phyloP scores from a whole-genome alignment of 2,113 vertebrate genomes.

The Lamprotornis superbus region DNA sequence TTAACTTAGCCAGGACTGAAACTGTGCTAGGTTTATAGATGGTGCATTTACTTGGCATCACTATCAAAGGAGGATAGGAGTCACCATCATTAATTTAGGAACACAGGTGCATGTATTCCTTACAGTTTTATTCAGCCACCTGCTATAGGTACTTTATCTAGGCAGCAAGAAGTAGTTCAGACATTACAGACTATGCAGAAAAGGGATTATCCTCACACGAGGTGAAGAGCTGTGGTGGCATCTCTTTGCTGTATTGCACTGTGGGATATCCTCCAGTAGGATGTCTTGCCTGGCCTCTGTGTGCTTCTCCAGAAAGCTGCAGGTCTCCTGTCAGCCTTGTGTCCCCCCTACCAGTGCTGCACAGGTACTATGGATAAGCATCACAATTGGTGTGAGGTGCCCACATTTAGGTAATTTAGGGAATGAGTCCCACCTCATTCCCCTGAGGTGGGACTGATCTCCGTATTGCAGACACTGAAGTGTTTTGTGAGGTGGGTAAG shows the following conservation, averaged over 20 bases:
- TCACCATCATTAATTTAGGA: background rate
- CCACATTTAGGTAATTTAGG: background rate
- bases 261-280: background rate
- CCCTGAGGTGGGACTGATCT: background rate
- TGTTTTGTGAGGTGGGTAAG: background rate
- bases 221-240: background rate
- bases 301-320: background rate
- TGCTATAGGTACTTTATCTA: background rate
- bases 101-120: background rate
- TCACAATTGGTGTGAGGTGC: background rate
- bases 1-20: background rate
- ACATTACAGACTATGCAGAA: background rate
- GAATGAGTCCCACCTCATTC: background rate
- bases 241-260: background rate
- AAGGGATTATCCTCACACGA: background rate
- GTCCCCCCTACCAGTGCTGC: background rate
- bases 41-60: background rate
- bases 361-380: background rate
- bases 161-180: background rate
- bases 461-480: background rate
- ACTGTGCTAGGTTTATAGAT: background rate
- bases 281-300: background rate
- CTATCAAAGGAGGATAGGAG: background rate
- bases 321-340: background rate
- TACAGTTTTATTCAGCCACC: background rate